Evolutionary conservation across 2,113 vertebrate species (phyloP), one percentile per base, ranked within the genome.

Genomic region (Notiomystis cincta): DNA sequence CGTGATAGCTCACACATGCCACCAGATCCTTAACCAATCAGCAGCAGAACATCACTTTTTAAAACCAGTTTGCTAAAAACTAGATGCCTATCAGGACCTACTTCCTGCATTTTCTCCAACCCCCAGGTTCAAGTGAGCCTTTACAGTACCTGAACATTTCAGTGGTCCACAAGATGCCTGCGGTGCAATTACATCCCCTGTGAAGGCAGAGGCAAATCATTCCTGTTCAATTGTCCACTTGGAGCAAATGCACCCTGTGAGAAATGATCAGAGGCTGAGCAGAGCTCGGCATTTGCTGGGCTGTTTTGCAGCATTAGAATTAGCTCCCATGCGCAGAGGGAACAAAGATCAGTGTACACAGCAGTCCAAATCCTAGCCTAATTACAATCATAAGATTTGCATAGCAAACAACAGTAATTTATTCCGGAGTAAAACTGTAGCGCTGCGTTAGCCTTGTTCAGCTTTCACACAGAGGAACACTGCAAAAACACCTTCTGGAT

Each of bases 321-420:
- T 89, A 93, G 77, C 65, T 94, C 91, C 67, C 40, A 28, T 64
- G 64, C 0, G 1, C 72, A 64, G 42, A 71, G 73, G 87, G 91
- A 96, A 94, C 96, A 97, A 96, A 96, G 96, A 96, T 92, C 95
- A 96, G 95, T 56, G 95, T 86, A 92, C 88, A 92, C 25, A 92
- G 90, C 42, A 56, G 51, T 37, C 80, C 88, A 96, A 96, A 96
- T 96, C 96, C 85, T 28, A 77, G 71, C 86, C 79, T 97, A 97
- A 97, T 94, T 96, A 94, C 93, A 96, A 90, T 94, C 92, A 92
- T 94, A 92, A 94, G 95, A 97, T 96, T 97, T 94, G 93, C 88
- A 95, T 90, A 90, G 92, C 90, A 94, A 96, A 93, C 90, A 93
- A 83, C 35, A 78, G 92, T 81, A 95, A 95, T 95, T 92, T 93